Conservation (phyloP, 2,888 invertebrate genomes). For the Papilio gigon region DNA sequence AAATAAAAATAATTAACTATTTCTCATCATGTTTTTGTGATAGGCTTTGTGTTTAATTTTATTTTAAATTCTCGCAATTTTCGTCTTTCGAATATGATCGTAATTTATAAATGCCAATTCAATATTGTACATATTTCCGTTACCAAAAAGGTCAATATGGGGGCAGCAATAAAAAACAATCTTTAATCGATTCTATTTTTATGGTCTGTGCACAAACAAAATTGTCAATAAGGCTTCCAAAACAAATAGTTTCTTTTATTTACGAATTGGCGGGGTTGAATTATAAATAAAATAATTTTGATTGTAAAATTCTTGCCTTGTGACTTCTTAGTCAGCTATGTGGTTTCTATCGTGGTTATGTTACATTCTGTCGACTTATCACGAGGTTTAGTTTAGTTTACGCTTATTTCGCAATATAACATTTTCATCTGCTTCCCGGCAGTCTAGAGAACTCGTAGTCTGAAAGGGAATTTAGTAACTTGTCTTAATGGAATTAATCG, state of each 20-base stretch:
- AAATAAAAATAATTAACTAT: neutral
- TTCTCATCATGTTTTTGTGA: neutral
- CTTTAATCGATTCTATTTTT: neutral
- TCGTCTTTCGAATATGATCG: too few species aligned
- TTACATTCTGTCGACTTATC: neutral
- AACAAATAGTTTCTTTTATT: neutral
- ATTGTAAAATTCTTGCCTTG: neutral
- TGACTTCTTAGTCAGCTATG: neutral
- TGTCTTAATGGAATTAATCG: conserved; percentile 27
- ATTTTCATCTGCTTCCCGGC: neutral
- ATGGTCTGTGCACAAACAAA: neutral
- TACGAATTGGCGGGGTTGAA: neutral
- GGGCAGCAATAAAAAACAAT: neutral
- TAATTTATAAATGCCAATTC: too few species aligned
- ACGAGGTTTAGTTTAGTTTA: neutral
- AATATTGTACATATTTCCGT: neutral
- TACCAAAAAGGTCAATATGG: neutral
- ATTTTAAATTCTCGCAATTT: neutral
- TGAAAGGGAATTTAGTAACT: neutral
- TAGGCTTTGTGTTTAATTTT: neutral
- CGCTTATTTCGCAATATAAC: neutral
- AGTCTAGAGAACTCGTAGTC: neutral
- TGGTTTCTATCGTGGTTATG: neutral
- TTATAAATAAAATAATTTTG: neutral
- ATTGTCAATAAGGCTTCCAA: neutral